Conservation (phyloP, 2,797 vertebrate species). For the Pangasius krempfi region DNA sequence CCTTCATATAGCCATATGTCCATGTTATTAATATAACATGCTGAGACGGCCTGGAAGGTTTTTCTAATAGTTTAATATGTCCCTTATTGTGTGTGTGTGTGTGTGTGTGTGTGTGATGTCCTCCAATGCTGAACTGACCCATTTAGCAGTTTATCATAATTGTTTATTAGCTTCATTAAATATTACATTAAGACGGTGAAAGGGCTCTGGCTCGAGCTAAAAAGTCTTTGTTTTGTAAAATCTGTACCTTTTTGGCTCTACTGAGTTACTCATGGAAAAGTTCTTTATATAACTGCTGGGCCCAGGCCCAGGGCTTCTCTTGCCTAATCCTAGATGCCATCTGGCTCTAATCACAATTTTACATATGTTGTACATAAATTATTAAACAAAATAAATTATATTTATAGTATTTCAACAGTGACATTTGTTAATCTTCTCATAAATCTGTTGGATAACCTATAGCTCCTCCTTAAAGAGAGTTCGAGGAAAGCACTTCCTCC, state of each 20-base stretch:
- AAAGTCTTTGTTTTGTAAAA: background rate
- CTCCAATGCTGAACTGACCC: no score
- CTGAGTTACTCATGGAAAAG: background rate
- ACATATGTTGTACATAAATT: background rate
- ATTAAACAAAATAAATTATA: background rate
- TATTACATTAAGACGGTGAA: background rate
- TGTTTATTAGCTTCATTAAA: conserved; percentile 6
- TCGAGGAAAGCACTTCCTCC: conserved; percentile 17
- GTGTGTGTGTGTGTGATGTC: no score
- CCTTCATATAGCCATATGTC: no score
- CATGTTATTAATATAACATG: no score
- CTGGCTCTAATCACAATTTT: background rate
- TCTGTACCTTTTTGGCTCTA: background rate
- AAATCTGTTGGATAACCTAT: conserved; percentile 5
- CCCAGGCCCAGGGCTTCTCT: background rate
- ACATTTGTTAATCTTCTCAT: background rate
- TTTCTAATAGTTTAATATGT: no score
- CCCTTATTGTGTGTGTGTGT: no score
- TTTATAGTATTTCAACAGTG: conserved; percentile 2
- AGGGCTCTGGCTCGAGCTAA: background rate
- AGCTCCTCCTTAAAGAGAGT: conserved; percentile 36
- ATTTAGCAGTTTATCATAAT: conserved; percentile 3
- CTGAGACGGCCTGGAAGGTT: no score
- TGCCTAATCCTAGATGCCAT: background rate
- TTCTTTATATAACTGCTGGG: background rate